Evolutionary conservation across 1,140 invertebrate genomes (phyloP).

Genomic region (Caerostris darwini): DNA sequence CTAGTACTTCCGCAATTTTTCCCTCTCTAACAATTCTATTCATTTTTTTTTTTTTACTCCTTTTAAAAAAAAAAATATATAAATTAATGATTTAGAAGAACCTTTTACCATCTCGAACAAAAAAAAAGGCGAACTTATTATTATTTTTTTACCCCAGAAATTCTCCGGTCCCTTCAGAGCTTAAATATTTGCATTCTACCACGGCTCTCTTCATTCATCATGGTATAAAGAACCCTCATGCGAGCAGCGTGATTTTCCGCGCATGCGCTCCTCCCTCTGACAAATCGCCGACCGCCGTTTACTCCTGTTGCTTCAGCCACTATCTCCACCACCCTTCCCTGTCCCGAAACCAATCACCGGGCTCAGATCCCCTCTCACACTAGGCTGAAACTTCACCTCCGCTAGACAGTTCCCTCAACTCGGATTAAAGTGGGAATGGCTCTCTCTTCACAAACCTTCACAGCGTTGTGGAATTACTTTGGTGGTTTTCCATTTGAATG

Average conservation of each 20-base stretch:
- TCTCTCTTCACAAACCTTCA: not conserved
- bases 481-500: not conserved
- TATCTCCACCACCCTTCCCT: slow-evolving; percentile 48
- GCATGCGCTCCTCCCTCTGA: not conserved
- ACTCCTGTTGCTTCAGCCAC: slow-evolving; percentile 56
- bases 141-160: not conserved
- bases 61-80: not conserved
- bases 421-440: not conserved
- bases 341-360: not conserved
- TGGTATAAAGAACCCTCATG: not conserved
- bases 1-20: not conserved
- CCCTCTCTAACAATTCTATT: not conserved
- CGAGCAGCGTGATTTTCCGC: not conserved
- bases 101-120: not conserved
- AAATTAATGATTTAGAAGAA: not conserved
- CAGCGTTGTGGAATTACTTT: not conserved
- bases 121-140: not conserved
- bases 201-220: slow-evolving; percentile 22
- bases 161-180: not conserved
- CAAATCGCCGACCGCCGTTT: slow-evolving; percentile 43
- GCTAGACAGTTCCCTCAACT: not conserved
- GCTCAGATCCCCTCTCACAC: not conserved
- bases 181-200: slow-evolving; percentile 51
- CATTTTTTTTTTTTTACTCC: not conserved
- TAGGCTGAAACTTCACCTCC: slow-evolving; percentile 9